Conservation (phyloP, 2,888 invertebrate species). For the Ophioninae sp. region DNA sequence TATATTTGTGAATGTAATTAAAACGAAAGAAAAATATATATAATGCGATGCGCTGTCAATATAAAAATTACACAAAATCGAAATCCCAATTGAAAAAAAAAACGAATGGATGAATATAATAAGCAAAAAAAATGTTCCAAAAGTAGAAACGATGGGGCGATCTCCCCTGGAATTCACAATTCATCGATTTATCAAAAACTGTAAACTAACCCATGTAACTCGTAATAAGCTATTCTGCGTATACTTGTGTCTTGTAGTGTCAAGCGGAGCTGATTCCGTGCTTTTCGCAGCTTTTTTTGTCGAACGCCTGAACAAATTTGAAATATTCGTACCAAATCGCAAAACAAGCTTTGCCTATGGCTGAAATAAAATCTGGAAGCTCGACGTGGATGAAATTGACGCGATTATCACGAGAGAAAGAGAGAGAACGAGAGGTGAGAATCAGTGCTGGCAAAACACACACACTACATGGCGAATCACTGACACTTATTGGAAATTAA, state of each 20-base stretch:
- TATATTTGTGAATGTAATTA: conserved; percentile 54
- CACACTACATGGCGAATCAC: conserved; percentile 69
- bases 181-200: conserved; percentile 71
- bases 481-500: conserved; percentile 64
- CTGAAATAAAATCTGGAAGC: conserved; percentile 30
- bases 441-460: conserved; percentile 74
- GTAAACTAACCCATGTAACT: conserved; percentile 54
- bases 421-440: conserved; percentile 68
- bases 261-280: conserved; percentile 77
- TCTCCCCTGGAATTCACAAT: conserved; percentile 68
- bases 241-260: conserved; percentile 74
- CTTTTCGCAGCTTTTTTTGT: conserved; percentile 67
- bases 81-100: conserved; percentile 36
- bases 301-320: conserved; percentile 46
- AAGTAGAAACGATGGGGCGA: conserved; percentile 34
- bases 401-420: conserved; percentile 46
- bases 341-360: conserved; percentile 5
- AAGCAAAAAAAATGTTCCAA: conserved; percentile 33
- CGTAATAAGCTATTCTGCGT: conserved; percentile 66
- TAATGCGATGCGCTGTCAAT: conserved; percentile 55
- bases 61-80: conserved; percentile 40
- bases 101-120: conserved; percentile 28
- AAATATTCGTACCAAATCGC: conserved; percentile 35
- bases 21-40: conserved; percentile 38
- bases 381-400: conserved; percentile 47